Percentiles rank a stretch among this genome's conserved stretches.
Evolutionary conservation across 1,140 invertebrate genomes (phyloP).

Genomic region (Ceratitis capitata): DNA sequence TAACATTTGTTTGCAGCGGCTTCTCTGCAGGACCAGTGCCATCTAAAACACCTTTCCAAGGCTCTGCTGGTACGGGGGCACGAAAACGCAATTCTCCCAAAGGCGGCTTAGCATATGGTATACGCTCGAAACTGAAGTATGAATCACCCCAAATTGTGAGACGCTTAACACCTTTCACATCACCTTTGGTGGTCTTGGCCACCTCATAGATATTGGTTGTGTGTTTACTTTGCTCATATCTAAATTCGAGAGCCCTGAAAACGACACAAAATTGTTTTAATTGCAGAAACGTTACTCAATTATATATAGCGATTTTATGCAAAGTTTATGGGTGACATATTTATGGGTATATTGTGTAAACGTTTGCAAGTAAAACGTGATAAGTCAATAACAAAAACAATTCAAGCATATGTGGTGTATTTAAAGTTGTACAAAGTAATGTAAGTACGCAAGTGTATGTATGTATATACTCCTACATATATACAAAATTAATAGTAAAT

Average conservation of each 20-base stretch:
- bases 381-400: too few species aligned
- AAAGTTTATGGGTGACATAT: not conserved
- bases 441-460: too few species aligned
- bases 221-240: constrained; percentile 56
- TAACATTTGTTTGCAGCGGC: constrained; percentile 60
- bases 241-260: constrained; percentile 56
- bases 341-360: not conserved
- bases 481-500: not conserved
- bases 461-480: not conserved
- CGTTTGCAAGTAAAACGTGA: not conserved
- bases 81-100: constrained; percentile 74
- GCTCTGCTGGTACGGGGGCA: constrained; percentile 66
- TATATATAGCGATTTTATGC: not conserved
- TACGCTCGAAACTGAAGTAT: constrained; percentile 69
- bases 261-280: constrained; percentile 34
- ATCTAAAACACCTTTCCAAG: constrained; percentile 67
- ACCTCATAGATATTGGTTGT: constrained; percentile 54
- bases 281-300: not conserved
- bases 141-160: constrained; percentile 56
- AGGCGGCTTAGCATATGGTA: constrained; percentile 80
- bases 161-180: constrained; percentile 55
- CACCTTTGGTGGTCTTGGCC: constrained; percentile 51
- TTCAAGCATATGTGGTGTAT: too few species aligned
- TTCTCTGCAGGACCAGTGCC: constrained; percentile 52
- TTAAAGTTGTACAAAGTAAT: too few species aligned